A percentile compares a stretch with the other conserved stretches of the same genome.
Evolutionary conservation across 2,113 vertebrate species (phyloP).

Genomic region (Lasiurus cinereus): DNA sequence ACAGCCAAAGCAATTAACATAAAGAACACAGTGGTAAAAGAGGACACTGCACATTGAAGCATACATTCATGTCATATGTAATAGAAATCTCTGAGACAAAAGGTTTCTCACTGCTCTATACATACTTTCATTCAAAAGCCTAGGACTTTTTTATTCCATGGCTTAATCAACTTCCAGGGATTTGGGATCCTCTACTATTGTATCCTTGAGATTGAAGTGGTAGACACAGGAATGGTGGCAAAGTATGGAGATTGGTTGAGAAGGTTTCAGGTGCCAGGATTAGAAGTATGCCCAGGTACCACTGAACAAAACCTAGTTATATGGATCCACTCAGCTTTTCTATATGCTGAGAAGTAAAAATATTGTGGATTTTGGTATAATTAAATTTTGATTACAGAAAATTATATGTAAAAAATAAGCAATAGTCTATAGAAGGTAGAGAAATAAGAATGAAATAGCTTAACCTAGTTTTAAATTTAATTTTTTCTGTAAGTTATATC

Average conservation of each 20-base stretch:
- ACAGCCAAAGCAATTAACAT: not conserved
- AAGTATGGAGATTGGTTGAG: not conserved
- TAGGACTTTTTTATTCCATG: not conserved
- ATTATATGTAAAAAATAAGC: slow-evolving; percentile 1
- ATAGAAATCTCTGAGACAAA: not conserved
- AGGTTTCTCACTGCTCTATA: not conserved
- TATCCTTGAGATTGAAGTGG: not conserved
- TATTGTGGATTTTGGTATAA: not conserved
- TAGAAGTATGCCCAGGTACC: not conserved
- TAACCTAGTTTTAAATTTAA: slow-evolving; percentile 39
- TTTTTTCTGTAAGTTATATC: not conserved
- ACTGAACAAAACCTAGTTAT: not conserved
- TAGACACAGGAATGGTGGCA: not conserved
- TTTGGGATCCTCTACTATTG: not conserved
- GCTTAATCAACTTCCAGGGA: not conserved
- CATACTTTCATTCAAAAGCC: not conserved
- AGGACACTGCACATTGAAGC: no score
- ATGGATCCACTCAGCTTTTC: not conserved
- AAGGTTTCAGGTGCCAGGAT: not conserved
- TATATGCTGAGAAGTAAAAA: not conserved
- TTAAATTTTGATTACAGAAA: not conserved
- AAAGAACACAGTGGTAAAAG: not conserved
- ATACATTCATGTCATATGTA: not conserved
- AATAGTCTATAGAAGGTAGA: not conserved
- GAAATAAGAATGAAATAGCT: not conserved